phyloP scores from a whole-genome alignment of 2,888 invertebrate species.

The Zootermopsis nevadensis region DNA sequence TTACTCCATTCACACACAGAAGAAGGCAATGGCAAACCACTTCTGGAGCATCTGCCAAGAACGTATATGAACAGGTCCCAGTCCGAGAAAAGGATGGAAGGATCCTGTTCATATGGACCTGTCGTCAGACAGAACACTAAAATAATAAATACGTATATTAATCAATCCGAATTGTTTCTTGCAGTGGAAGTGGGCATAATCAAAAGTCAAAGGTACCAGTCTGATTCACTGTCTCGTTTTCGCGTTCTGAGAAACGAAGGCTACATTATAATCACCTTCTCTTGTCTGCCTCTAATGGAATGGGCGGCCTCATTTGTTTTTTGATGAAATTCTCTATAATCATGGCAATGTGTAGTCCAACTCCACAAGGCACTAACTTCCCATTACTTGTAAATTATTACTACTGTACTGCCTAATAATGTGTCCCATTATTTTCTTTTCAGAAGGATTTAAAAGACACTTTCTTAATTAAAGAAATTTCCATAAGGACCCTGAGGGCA shows the following conservation, averaged over 20 bases:
- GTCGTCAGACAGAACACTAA: too few relatives aligned
- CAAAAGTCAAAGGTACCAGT: too few relatives aligned
- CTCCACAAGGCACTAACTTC: neutral
- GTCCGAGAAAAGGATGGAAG: too few relatives aligned
- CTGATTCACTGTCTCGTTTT: neutral
- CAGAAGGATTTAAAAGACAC: slow-evolving; percentile 49
- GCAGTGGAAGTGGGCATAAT: too few relatives aligned
- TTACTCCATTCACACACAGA: too few relatives aligned
- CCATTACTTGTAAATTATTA: slow-evolving; percentile 41
- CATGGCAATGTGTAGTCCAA: slow-evolving; percentile 13
- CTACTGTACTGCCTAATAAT: slow-evolving; percentile 32
- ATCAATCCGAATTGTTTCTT: too few relatives aligned
- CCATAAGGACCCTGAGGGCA: slow-evolving; percentile 45
- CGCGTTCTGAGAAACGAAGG: neutral
- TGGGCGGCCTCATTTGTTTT: slow-evolving; percentile 30
- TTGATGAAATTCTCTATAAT: slow-evolving; percentile 37
- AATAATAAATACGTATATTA: too few relatives aligned
- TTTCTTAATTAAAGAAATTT: slow-evolving; percentile 52
- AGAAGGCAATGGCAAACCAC: too few relatives aligned
- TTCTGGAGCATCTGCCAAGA: too few relatives aligned
- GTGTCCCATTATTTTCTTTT: slow-evolving; percentile 40
- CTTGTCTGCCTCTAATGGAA: neutral
- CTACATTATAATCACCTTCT: slow-evolving; percentile 22
- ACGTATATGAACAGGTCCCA: too few relatives aligned
- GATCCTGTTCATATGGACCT: too few relatives aligned